Evolutionary conservation across 1,140 invertebrate genomes (phyloP), one percentile per base, ranked within the genome.

Genomic region (Popillia japonica): DNA sequence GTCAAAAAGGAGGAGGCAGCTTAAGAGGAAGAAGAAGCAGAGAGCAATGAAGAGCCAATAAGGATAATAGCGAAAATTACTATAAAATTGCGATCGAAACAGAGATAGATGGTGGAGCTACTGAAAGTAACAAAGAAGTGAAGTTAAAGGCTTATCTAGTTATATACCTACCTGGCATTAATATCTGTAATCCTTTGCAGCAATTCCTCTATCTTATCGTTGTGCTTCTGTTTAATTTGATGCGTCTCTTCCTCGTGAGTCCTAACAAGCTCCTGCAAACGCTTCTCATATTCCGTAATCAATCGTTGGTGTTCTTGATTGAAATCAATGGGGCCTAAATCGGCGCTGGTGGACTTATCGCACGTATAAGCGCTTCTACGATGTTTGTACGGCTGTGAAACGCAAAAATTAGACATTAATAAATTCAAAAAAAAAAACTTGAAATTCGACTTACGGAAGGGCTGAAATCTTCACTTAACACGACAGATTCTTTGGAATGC

Each of bases 171-270:
- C 72, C 93, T 89, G 44, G 88, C 91, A 84, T 95, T 96, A 14
- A 94, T 91, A 84, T 96, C 95, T 75, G 92, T 91, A 55, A 96
- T 87, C 84, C 94, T 93, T 83, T 94, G 92, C 27, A 96, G 85
- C 78, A 96, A 87, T 27, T 91, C 91, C 85, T 96, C 91, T 6
- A 94, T 91, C 86, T 93, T 94, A 81, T 95, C 93, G 86, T 95
- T 95, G 83, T 95, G 93, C 59, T 90, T 90, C 80, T 93, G 91
- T 80, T 94, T 94, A 75, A 93, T 83, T 81, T 93, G 92, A 79
- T 93, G 92, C 10, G 91, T 90, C 78, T 93, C 92, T 72, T 92
- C 90, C 42, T 93, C 89, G 84, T 94, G 92, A 14, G 88, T 87
- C 59, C 91, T 88, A 77, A 93, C 91, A 79, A 94, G 87, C 83